Evolutionary conservation across 1,140 invertebrate genomes (phyloP).

Genomic region (Drosophila orena): DNA sequence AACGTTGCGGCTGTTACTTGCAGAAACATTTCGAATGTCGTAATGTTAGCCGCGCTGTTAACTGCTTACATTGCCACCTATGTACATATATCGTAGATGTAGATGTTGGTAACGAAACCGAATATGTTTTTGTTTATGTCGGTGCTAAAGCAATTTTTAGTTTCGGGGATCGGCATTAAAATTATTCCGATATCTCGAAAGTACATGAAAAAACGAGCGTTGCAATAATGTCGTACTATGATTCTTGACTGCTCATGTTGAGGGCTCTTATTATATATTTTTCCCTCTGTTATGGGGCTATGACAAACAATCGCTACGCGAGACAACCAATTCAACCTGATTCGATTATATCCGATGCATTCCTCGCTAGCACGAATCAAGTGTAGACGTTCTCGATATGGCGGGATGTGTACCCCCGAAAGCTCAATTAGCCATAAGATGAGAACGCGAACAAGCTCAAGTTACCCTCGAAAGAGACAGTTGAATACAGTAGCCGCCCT

Average conservation of each 20-base stretch:
- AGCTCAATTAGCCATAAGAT: constrained; percentile 60
- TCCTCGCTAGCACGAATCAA: constrained; percentile 36
- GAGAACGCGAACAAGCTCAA: constrained; percentile 38
- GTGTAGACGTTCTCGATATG: constrained; percentile 49
- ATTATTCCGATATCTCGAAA: neutral
- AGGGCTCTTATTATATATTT: constrained; percentile 14
- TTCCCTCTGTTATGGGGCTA: constrained; percentile 31
- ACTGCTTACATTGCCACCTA: neutral
- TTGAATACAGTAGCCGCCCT: constrained; percentile 38
- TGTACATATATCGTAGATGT: neutral
- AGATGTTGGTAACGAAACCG: neutral
- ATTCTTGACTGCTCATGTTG: constrained; percentile 3
- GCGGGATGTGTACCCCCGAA: constrained; percentile 36
- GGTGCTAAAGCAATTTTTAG: too few relatives aligned
- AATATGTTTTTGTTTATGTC: too few relatives aligned
- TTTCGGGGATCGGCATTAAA: neutral
- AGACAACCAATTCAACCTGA: constrained; percentile 32
- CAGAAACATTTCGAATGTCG: constrained; percentile 6
- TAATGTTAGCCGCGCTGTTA: constrained; percentile 1
- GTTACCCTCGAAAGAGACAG: constrained; percentile 30
- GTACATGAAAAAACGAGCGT: neutral
- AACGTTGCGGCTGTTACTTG: neutral
- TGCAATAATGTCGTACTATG: constrained; percentile 1
- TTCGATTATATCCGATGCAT: constrained; percentile 36
- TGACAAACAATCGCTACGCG: constrained; percentile 55